A percentile compares a stretch with the other conserved stretches of the same genome.
phyloP scores from a whole-genome alignment of 2,888 invertebrate genomes.

The Leptopterna dolabrata region DNA sequence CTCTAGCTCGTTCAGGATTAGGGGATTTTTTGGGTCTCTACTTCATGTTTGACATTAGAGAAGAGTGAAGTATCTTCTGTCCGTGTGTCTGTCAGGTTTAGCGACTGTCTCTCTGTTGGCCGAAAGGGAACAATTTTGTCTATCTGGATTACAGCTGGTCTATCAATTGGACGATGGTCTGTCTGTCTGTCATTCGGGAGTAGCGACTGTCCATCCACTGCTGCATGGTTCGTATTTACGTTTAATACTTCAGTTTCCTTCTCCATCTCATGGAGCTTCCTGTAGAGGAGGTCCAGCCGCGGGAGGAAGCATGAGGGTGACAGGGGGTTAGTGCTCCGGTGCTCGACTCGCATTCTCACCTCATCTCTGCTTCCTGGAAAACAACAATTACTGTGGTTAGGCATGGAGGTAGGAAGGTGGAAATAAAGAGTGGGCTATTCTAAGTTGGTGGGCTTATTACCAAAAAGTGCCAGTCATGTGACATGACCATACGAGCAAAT shows the following conservation, averaged over 20 bases:
- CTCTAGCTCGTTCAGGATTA: background rate
- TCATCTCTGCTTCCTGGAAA: background rate
- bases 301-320: slow-evolving; percentile 55
- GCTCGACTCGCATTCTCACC: background rate
- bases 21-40: slow-evolving; percentile 24
- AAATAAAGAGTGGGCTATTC: no score
- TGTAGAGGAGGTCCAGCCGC: slow-evolving; percentile 60
- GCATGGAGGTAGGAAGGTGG: no score
- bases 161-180: background rate
- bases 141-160: background rate
- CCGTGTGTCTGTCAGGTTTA: background rate
- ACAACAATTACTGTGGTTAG: no score
- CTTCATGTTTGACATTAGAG: background rate
- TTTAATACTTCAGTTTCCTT: background rate
- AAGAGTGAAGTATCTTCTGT: background rate
- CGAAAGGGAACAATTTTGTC: background rate
- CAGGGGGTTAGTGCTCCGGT: slow-evolving; percentile 66
- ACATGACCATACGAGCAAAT: no score
- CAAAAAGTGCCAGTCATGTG: no score
- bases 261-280: slow-evolving; percentile 47
- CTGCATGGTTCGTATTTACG: no score
- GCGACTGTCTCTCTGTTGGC: background rate
- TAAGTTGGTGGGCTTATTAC: no score
- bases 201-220: background rate
- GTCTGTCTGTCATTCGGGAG: background rate